These are phyloP conservation scores for Episyrphus balteatus DNA, from an alignment of 1,140 invertebrate genomes.

Conservation along the genomic window DNA sequence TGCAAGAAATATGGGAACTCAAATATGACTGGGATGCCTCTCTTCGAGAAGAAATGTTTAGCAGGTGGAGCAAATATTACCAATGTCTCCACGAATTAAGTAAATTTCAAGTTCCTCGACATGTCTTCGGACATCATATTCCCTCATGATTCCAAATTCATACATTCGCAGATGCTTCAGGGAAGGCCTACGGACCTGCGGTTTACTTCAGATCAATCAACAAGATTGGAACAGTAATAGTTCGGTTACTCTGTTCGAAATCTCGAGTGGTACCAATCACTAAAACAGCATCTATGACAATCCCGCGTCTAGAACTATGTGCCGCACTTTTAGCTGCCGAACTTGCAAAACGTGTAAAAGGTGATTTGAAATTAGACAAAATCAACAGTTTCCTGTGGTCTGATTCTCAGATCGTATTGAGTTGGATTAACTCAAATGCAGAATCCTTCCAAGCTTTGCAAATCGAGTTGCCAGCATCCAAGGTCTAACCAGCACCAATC, in stretches of 20 bases:
- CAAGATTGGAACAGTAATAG: background rate
- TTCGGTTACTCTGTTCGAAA: slow-evolving; percentile 4
- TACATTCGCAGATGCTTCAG: slow-evolving; percentile 29
- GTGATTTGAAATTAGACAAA: background rate
- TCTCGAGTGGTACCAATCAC: slow-evolving; percentile 2
- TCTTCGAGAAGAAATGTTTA: slow-evolving; percentile 6
- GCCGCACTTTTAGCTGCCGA: background rate
- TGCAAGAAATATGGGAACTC: slow-evolving; percentile 29
- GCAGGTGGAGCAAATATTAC: slow-evolving; percentile 12
- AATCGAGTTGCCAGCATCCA: no score
- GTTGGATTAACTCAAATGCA: no score
- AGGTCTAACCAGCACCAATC: no score
- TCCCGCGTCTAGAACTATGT: slow-evolving; percentile 9
- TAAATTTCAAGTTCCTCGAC: background rate
- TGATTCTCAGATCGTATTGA: no score
- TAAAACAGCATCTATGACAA: background rate
- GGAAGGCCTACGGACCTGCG: slow-evolving; percentile 22
- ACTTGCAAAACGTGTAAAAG: background rate
- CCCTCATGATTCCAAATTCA: slow-evolving; percentile 8
- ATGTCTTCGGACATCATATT: background rate
- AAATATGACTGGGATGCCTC: slow-evolving; percentile 24
- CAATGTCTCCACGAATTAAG: slow-evolving; percentile 9
- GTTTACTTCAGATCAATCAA: slow-evolving; percentile 21
- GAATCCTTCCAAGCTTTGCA: no score
- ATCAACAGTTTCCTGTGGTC: no score